These are phyloP conservation scores for Diloba caeruleocephala DNA, from an alignment of 2,888 invertebrate genomes.

Conservation along the genomic window DNA sequence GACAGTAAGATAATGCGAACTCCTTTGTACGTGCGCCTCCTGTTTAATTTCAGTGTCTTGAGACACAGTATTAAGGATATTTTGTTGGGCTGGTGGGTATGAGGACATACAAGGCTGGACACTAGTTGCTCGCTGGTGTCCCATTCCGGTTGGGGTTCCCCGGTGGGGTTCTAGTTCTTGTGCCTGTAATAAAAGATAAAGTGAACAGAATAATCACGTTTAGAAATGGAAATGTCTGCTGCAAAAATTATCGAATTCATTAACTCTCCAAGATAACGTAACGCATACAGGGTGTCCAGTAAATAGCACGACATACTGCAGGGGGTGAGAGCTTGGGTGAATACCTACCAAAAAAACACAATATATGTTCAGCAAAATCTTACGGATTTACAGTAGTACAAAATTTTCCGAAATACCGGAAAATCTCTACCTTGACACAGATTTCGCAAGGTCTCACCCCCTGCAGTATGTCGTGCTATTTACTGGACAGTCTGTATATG, in stretches of 20 bases:
- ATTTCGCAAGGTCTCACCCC: too few relatives aligned
- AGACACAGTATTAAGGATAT: constrained; percentile 59
- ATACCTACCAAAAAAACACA: too few relatives aligned
- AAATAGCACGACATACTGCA: too few relatives aligned
- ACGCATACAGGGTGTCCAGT: too few relatives aligned
- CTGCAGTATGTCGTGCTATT: too few relatives aligned
- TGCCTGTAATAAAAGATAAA: constrained; percentile 64
- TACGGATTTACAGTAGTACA: too few relatives aligned
- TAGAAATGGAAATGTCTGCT: not conserved
- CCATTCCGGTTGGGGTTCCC: constrained; percentile 68
- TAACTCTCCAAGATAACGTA: constrained; percentile 7
- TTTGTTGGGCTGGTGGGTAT: constrained; percentile 66
- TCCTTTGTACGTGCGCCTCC: constrained; percentile 78
- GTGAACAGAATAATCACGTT: constrained; percentile 8
- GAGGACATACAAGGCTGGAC: constrained; percentile 63
- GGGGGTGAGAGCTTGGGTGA: too few relatives aligned
- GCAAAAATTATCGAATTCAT: not conserved
- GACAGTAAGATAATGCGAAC: constrained; percentile 84
- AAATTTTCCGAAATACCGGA: too few relatives aligned
- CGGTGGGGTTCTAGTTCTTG: constrained; percentile 74
- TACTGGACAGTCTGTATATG: constrained; percentile 4
- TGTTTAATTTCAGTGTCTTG: constrained; percentile 75
- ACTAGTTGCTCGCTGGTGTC: constrained; percentile 63
- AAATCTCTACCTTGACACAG: too few relatives aligned
- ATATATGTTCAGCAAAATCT: too few relatives aligned